Conservation (phyloP, 92 coral and sea anemone species). For the Epizoanthus ramosus region DNA sequence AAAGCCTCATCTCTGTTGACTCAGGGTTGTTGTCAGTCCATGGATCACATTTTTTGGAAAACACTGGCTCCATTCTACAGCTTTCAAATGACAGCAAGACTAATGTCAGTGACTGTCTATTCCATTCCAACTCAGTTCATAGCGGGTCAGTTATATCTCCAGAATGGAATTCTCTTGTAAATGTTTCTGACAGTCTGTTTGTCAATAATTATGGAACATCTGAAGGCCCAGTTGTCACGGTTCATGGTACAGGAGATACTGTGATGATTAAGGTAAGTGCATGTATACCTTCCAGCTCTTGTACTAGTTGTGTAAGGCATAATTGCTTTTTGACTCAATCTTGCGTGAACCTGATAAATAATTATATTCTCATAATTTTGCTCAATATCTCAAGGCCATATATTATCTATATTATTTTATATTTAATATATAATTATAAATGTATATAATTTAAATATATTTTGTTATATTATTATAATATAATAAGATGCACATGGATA, state of each 20-base stretch:
- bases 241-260: constrained; percentile 19
- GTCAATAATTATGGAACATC: constrained; percentile 7
- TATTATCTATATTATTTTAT: too few relatives aligned
- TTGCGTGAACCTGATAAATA: too few relatives aligned
- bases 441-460: too few relatives aligned
- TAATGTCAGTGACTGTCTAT: constrained; percentile 2
- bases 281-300: too few relatives aligned
- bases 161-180: constrained; percentile 17
- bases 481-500: too few relatives aligned
- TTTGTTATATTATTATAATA: too few relatives aligned
- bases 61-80: constrained; percentile 13
- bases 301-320: too few relatives aligned
- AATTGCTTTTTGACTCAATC: too few relatives aligned
- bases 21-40: constrained; percentile 20
- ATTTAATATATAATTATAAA: too few relatives aligned
- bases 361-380: too few relatives aligned
- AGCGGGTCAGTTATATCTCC: constrained; percentile 12
- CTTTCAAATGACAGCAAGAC: constrained; percentile 1
- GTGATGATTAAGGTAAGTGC: constrained; percentile 16
- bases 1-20: constrained; percentile 23
- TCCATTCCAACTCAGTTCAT: constrained; percentile 9
- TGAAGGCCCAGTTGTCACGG: constrained; percentile 6
- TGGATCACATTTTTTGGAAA: constrained; percentile 17
- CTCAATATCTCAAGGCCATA: too few relatives aligned
- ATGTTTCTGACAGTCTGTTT: constrained; percentile 10